These are phyloP conservation scores for Cenopis cana DNA, from an alignment of 2,888 invertebrate genomes.

Conservation along the genomic window DNA sequence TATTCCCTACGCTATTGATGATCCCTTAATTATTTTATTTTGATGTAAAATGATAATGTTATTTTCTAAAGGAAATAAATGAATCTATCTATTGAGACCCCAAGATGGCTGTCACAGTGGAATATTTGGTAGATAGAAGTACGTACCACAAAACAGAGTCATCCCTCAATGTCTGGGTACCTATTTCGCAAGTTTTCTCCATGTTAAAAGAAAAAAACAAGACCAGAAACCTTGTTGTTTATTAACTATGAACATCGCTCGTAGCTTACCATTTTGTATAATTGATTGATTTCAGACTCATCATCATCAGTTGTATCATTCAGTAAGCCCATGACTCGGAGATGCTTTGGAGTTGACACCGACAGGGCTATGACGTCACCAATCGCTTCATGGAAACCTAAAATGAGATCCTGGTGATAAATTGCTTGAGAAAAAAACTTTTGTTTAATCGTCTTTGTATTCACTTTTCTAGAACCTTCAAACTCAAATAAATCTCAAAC, in stretches of 20 bases:
- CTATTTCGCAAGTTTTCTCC: no score
- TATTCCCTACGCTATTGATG: no score
- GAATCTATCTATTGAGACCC: no score
- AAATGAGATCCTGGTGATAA: conserved; percentile 33
- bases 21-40: no score
- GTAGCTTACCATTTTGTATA: conserved; percentile 85
- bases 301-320: conserved; percentile 86
- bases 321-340: conserved; percentile 88
- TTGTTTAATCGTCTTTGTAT: not conserved
- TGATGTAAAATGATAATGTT: no score
- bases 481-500: not conserved
- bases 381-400: conserved; percentile 90
- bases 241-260: not conserved
- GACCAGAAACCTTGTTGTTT: no score
- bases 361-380: conserved; percentile 90
- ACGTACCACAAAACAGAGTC: no score
- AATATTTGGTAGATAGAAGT: no score
- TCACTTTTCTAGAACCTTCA: not conserved
- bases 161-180: no score
- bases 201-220: no score
- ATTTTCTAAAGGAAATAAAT: no score
- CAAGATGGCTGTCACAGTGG: no score
- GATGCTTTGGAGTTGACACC: conserved; percentile 88
- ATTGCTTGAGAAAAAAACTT: not conserved
- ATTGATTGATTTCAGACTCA: conserved; percentile 87